These are phyloP conservation scores for Bagarius yarrelli DNA, from an alignment of 2,113 vertebrate genomes.

Conservation along the genomic window DNA sequence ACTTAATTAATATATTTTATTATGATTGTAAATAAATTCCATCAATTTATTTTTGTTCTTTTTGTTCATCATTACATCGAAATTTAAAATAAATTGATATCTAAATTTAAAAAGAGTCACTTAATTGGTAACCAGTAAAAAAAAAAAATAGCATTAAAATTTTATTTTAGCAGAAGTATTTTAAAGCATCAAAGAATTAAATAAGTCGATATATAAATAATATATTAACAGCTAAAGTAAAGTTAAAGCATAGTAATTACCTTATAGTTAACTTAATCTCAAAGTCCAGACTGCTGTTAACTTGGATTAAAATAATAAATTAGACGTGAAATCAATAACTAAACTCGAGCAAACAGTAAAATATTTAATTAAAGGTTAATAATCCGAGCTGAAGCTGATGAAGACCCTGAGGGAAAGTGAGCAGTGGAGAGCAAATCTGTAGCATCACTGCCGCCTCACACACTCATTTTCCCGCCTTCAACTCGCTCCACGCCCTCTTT, in stretches of 20 bases:
- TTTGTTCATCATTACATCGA: too few species aligned
- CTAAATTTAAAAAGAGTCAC: too few species aligned
- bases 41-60: too few species aligned
- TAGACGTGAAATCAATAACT: not conserved
- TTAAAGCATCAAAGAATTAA: not conserved
- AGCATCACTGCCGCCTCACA: conserved; percentile 8
- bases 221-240: too few species aligned
- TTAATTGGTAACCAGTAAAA: too few species aligned
- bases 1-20: not conserved
- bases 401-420: not conserved
- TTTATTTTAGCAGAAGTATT: not conserved
- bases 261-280: not conserved
- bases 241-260: not conserved
- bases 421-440: not conserved
- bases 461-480: not conserved
- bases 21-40: not conserved
- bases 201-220: not conserved
- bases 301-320: not conserved
- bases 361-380: not conserved
- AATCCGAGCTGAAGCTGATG: not conserved
- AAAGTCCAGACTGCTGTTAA: not conserved
- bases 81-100: too few species aligned
- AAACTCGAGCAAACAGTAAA: not conserved
- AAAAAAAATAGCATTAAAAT: not conserved
- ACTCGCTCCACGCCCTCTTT: not conserved